A percentile compares a stretch with the other conserved stretches of the same genome.
Conservation (phyloP, 2,888 invertebrate species). For the Chydorus sphaericus region DNA sequence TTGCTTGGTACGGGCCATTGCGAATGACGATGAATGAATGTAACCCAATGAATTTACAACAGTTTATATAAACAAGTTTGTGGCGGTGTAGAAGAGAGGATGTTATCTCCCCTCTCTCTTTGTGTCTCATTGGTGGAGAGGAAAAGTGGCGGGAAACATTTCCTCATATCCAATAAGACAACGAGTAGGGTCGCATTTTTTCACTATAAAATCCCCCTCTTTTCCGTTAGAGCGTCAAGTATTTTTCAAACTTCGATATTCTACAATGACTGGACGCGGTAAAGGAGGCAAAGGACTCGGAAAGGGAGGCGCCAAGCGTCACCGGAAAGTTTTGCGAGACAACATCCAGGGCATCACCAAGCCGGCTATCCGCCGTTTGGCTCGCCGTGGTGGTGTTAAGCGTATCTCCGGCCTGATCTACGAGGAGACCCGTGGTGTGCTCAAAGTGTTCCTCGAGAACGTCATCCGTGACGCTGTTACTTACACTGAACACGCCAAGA, state of each 20-base stretch:
- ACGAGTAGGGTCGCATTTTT: too few species aligned
- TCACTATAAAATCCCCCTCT: not conserved
- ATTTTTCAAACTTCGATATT: not conserved
- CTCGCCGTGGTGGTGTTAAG: slow-evolving; percentile 37
- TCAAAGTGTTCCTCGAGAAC: slow-evolving; percentile 68
- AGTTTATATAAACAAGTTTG: too few species aligned
- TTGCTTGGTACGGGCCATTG: slow-evolving; percentile 94
- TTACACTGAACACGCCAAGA: slow-evolving; percentile 72
- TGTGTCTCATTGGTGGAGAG: too few species aligned
- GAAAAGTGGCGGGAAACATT: too few species aligned
- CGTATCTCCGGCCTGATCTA: slow-evolving; percentile 59
- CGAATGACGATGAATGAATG: not conserved
- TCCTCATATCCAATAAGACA: too few species aligned
- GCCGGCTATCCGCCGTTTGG: slow-evolving; percentile 31
- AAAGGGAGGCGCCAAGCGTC: slow-evolving; percentile 38
- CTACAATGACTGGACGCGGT: slow-evolving; percentile 33
- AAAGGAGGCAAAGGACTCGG: slow-evolving; percentile 35
- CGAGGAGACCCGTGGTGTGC: slow-evolving; percentile 60
- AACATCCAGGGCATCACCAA: slow-evolving; percentile 34
- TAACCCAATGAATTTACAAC: too few species aligned
- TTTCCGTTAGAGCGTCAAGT: too few species aligned
- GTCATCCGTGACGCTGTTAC: slow-evolving; percentile 73
- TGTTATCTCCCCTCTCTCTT: too few species aligned
- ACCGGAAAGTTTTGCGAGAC: slow-evolving; percentile 32
- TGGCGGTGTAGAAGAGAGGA: too few species aligned